Conservation (phyloP, 2,113 vertebrate genomes). For the Vombatus ursinus region DNA sequence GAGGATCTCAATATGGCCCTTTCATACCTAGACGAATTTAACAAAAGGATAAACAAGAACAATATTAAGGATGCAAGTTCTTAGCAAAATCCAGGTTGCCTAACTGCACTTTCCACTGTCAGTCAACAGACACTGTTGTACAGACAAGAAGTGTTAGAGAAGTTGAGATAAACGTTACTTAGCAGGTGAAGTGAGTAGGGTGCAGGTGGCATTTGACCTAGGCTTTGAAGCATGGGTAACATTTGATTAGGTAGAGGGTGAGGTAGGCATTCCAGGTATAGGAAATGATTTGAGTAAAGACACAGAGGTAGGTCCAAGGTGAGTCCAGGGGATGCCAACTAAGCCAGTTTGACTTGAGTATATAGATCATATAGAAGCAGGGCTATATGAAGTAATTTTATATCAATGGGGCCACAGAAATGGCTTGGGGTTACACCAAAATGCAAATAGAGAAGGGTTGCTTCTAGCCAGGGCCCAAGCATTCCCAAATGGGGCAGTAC, state of each 20-base stretch:
- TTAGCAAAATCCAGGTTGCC: neutral
- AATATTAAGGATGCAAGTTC: neutral
- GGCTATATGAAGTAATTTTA: neutral
- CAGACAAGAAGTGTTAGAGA: neutral
- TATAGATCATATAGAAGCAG: neutral
- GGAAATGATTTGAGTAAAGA: neutral
- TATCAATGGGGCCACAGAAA: neutral
- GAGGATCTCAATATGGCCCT: neutral
- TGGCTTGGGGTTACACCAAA: neutral
- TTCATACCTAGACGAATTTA: neutral
- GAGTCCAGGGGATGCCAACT: neutral
- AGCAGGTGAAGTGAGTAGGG: neutral
- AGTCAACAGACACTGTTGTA: neutral
- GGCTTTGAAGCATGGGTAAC: neutral
- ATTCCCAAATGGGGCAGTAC: neutral
- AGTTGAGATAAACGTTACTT: neutral
- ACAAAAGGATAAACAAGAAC: neutral
- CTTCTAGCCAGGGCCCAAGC: neutral
- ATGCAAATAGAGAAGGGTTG: neutral
- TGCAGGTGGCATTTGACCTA: neutral
- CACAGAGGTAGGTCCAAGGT: neutral
- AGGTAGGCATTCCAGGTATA: neutral
- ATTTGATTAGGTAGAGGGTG: neutral
- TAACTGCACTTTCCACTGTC: neutral
- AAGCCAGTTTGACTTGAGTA: neutral